These are phyloP conservation scores for Sebastes iracundus DNA, from an alignment of 2,797 vertebrate species.

Conservation along the genomic window DNA sequence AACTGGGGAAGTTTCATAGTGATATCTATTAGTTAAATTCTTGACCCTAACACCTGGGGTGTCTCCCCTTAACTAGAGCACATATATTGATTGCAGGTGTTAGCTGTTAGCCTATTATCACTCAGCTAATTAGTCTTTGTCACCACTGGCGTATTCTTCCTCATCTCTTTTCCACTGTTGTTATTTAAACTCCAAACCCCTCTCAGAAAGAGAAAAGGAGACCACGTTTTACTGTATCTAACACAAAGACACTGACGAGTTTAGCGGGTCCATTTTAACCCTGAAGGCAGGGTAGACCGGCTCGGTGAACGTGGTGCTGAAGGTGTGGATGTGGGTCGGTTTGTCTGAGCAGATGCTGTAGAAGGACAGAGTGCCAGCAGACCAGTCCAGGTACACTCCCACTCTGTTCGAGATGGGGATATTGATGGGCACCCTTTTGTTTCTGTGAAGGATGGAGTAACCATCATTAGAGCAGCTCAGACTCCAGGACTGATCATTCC, in stretches of 20 bases:
- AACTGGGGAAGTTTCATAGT: too few relatives aligned
- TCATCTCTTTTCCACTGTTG: not conserved
- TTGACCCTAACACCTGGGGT: too few relatives aligned
- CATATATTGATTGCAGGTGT: too few relatives aligned
- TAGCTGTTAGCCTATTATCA: not conserved
- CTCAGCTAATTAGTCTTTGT: not conserved
- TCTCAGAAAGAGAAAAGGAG: not conserved
- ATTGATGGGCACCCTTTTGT: accelerated
- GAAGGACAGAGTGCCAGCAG: conserved; percentile 52
- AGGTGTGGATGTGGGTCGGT: conserved; percentile 45
- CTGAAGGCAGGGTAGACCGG: conserved; percentile 56
- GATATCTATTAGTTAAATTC: too few relatives aligned
- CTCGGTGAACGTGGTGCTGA: conserved; percentile 38
- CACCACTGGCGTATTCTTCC: not conserved
- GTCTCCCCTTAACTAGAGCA: too few relatives aligned
- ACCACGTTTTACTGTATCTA: not conserved
- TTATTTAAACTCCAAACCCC: not conserved
- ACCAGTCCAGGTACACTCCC: conserved; percentile 55
- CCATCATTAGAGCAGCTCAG: conserved; percentile 1
- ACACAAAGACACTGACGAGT: conserved; percentile 38
- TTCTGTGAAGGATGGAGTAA: conserved; percentile 5
- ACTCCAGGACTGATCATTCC: conserved; percentile 45
- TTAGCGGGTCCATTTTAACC: not conserved
- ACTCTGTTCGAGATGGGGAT: accelerated
- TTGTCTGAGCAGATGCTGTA: not conserved